Evolutionary conservation across 1,140 invertebrate species (phyloP).

Genomic region (Heliconius eleuchia): DNA sequence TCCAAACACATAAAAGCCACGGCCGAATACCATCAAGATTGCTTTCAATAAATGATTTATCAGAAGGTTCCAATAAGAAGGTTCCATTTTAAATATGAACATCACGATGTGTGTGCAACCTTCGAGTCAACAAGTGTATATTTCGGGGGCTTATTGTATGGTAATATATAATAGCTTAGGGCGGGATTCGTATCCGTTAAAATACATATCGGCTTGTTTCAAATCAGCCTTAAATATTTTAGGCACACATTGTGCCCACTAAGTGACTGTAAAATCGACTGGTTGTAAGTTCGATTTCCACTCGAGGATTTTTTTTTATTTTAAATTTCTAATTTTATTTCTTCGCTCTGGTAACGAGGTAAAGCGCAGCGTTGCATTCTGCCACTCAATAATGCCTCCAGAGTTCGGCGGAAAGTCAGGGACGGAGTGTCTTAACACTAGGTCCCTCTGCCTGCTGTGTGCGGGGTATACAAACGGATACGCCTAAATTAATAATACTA

Average conservation of each 20-base stretch:
- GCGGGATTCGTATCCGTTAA: slow-evolving; percentile 28
- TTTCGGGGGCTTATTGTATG: slow-evolving; percentile 66
- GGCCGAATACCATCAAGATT: slow-evolving; percentile 67
- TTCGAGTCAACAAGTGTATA: slow-evolving; percentile 46
- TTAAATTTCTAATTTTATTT: too few species aligned
- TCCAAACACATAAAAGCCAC: slow-evolving; percentile 60
- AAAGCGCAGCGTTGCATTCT: too few species aligned
- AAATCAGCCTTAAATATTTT: too few species aligned
- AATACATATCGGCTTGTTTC: not conserved
- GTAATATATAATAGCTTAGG: slow-evolving; percentile 53
- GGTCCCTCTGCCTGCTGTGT: too few species aligned
- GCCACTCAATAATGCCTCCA: too few species aligned
- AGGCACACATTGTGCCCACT: too few species aligned
- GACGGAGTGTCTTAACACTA: too few species aligned
- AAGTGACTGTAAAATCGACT: too few species aligned
- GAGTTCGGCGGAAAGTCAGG: too few species aligned
- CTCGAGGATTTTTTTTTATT: too few species aligned
- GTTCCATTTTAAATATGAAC: slow-evolving; percentile 45
- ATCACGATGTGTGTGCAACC: slow-evolving; percentile 48
- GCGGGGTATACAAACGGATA: not conserved
- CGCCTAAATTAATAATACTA: slow-evolving; percentile 23
- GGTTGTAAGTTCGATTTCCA: too few species aligned
- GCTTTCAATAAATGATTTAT: slow-evolving; percentile 63
- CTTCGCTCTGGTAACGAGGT: too few species aligned
- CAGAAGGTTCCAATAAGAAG: slow-evolving; percentile 47